Base-by-base conservation (phyloP, 2,797 vertebrate genomes). In the Pseudochaenichthys georgianus region DNA sequence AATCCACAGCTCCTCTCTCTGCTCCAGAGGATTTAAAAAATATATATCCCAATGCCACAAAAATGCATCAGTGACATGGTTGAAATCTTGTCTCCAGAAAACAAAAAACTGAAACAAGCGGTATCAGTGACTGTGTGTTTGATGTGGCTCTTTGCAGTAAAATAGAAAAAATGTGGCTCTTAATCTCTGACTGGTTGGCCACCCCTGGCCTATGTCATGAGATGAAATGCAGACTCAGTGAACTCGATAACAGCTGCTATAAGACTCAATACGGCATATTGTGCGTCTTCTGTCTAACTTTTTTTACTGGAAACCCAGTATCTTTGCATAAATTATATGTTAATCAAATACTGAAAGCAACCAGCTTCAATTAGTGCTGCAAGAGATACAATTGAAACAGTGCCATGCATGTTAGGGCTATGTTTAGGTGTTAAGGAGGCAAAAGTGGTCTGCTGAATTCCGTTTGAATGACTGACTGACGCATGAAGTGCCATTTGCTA, bases 401-500 rank as follows among this genome's bases (percentile, higher is more conserved):
- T 5, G 43, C 3, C 10, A 50, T 15, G n/a, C 9, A 55, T 75
- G 17, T 16, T 41, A 46, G n/a, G 16, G 9, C n/a, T 64, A 16
- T 16, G 48, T 50, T 58, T 17, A 23, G 43, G 52, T 63, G 66
- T 80, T 78, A 54, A 48, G 51, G 57, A 46, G 58, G 45, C 48
- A 70, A 64, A 58, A 17, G 19, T 3, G 42, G 16, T 23, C 51
- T 34, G 10, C 48, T 55, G 48, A 48, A 78, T 70, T 73, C 46
- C 54, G 61, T 64, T 31, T 82, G 70, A 78, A 47, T 66, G 80
- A 81, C 65, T 67, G 67, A 81, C 65, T 67, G 67, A 72, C 75
- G 71, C 77, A 52, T 58, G 54, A 38, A 41, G 46, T 79, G 64
- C 70, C 78, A 65, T 89, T 82, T 80, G 64, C 75, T 75, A 74